Conservation (phyloP, 2,113 vertebrate species). For the Mobula birostris region DNA sequence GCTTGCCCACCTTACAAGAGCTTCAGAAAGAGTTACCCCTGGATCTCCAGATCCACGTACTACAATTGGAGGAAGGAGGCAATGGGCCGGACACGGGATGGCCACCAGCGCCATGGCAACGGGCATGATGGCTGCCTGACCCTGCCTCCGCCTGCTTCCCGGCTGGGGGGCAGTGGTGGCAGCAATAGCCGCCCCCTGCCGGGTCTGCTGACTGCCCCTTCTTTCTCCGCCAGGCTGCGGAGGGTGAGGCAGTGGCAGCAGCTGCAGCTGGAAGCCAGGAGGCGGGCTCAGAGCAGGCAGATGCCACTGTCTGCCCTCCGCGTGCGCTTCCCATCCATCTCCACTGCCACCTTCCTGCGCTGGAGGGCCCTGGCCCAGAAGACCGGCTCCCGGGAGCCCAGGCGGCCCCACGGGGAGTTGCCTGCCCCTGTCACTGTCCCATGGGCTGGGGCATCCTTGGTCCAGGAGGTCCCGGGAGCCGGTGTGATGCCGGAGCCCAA, state of each 20-base stretch:
- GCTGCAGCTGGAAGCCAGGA: constrained; percentile 62
- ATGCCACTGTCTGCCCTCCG: constrained; percentile 78
- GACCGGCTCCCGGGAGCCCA: constrained; percentile 8
- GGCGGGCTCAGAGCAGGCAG: constrained; percentile 61
- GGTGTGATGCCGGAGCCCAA: not conserved
- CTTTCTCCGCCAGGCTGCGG: constrained; percentile 51
- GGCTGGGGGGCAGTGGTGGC: no score
- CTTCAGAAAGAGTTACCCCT: constrained; percentile 84
- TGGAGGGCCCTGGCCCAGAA: constrained; percentile 62
- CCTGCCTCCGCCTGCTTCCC: no score
- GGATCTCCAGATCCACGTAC: constrained; percentile 90
- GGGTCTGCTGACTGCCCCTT: not conserved
- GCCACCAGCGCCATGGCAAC: not conserved
- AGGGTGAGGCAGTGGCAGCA: constrained; percentile 64
- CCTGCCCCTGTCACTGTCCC: no score
- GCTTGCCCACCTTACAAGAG: constrained; percentile 76
- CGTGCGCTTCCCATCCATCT: constrained; percentile 72
- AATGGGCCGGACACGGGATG: constrained; percentile 45
- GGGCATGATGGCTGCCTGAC: constrained; percentile 30
- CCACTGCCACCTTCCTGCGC: constrained; percentile 74
- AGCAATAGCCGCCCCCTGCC: constrained; percentile 37
- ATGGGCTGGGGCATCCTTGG: constrained; percentile 29
- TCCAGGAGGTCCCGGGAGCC: not conserved
- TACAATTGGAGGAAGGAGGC: constrained; percentile 96
- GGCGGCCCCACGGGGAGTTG: no score